Conservation (phyloP, 1,140 invertebrate species). For the Ridgeia piscesae region DNA sequence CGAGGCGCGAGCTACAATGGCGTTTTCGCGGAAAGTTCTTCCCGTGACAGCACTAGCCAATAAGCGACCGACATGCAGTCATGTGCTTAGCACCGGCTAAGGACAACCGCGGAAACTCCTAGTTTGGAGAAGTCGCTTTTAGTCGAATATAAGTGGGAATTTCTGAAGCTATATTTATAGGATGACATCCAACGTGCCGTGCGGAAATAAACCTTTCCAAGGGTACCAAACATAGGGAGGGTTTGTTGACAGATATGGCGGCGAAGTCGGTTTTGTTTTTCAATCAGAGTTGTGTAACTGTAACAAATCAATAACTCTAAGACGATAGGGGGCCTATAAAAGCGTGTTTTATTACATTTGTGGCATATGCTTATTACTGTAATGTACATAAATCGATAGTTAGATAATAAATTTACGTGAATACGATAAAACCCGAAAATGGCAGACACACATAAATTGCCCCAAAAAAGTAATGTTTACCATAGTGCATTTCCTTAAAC, state of each 20-base stretch:
- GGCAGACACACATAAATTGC: too few relatives aligned
- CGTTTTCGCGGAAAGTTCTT: constrained; percentile 67
- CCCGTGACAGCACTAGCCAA: constrained; percentile 87
- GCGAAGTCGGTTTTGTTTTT: background rate
- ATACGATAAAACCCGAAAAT: too few relatives aligned
- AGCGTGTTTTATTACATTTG: background rate
- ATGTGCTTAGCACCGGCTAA: constrained; percentile 91
- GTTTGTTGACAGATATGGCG: background rate
- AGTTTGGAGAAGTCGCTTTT: constrained; percentile 99
- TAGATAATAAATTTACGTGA: too few relatives aligned
- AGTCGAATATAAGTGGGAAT: constrained; percentile 74
- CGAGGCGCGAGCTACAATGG: background rate
- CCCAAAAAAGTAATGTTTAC: too few relatives aligned
- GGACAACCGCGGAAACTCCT: constrained; percentile 98
- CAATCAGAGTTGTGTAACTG: background rate
- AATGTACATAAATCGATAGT: too few relatives aligned
- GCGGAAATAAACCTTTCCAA: background rate
- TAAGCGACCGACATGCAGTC: constrained; percentile 85
- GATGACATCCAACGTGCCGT: background rate
- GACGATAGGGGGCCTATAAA: background rate
- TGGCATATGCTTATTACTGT: background rate
- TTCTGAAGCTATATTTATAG: background rate
- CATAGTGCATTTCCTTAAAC: too few relatives aligned
- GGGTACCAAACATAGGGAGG: background rate
- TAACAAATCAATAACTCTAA: background rate